phyloP scores from a whole-genome alignment of 2,888 invertebrate genomes.

The Mythimna loreyi region DNA sequence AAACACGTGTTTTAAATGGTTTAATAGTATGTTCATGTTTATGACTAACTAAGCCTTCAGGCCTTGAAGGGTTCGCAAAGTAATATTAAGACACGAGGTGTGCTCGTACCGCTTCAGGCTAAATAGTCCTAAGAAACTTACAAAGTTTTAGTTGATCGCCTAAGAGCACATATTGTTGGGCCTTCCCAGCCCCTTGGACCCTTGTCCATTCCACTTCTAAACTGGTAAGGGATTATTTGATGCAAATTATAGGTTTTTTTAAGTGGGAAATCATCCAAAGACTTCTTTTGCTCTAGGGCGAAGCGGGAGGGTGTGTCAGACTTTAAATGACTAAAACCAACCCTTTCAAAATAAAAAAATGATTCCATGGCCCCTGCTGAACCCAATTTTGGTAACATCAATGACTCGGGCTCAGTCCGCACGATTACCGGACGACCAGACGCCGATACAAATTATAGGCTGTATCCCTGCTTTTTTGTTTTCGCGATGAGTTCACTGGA shows the following conservation, averaged over 20 bases:
- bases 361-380: no score
- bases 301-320: no score
- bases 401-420: no score
- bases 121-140: slow-evolving; percentile 40
- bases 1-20: slow-evolving; percentile 26
- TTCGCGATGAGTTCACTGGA: slow-evolving; percentile 48
- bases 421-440: no score
- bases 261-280: no score
- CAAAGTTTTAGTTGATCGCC: slow-evolving; percentile 43
- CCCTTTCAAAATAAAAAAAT: no score
- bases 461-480: slow-evolving; percentile 40
- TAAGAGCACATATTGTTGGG: slow-evolving; percentile 41
- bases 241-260: slow-evolving; percentile 22
- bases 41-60: slow-evolving; percentile 11
- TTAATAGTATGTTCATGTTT: slow-evolving; percentile 20
- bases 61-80: slow-evolving; percentile 24
- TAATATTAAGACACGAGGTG: slow-evolving; percentile 40
- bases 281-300: no score
- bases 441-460: slow-evolving; percentile 20
- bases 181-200: no score
- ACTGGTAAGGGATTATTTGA: slow-evolving; percentile 33
- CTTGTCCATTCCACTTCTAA: slow-evolving; percentile 36
- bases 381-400: no score
- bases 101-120: slow-evolving; percentile 27
- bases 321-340: no score